These are phyloP conservation scores for Agriopis leucophaearia DNA, from an alignment of 2,888 invertebrate species.

Conservation along the genomic window DNA sequence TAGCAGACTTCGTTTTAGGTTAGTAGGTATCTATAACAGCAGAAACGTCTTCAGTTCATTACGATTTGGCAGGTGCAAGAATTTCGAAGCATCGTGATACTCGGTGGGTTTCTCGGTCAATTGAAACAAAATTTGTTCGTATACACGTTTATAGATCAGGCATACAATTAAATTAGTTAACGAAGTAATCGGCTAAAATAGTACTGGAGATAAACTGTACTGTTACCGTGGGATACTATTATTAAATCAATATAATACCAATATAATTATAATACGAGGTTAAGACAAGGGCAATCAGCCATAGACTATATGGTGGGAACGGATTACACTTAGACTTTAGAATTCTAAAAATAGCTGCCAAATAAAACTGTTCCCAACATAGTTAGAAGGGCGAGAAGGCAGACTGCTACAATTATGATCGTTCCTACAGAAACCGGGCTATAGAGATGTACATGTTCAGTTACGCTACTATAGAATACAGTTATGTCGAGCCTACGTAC, in stretches of 20 bases:
- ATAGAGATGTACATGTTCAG: constrained; percentile 53
- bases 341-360: constrained; percentile 2
- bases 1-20: not conserved
- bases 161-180: constrained; percentile 37
- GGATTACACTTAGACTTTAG: not conserved
- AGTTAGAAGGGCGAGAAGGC: constrained; percentile 4
- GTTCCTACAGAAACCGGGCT: constrained; percentile 55
- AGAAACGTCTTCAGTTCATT: not conserved
- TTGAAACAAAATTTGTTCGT: constrained; percentile 38
- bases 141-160: constrained; percentile 46
- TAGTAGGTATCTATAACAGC: not conserved
- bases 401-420: constrained; percentile 36
- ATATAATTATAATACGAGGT: not conserved
- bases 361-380: constrained; percentile 24
- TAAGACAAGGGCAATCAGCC: constrained; percentile 8
- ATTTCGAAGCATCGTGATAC: not conserved
- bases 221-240: constrained; percentile 16
- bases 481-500: constrained; percentile 56
- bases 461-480: constrained; percentile 54
- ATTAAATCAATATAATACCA: constrained; percentile 3
- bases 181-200: constrained; percentile 27
- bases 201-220: constrained; percentile 14
- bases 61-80: not conserved
- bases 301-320: constrained; percentile 2
- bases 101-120: not conserved